Base-by-base conservation (phyloP, 2,888 invertebrate species). In the Calephelis perditalis region DNA sequence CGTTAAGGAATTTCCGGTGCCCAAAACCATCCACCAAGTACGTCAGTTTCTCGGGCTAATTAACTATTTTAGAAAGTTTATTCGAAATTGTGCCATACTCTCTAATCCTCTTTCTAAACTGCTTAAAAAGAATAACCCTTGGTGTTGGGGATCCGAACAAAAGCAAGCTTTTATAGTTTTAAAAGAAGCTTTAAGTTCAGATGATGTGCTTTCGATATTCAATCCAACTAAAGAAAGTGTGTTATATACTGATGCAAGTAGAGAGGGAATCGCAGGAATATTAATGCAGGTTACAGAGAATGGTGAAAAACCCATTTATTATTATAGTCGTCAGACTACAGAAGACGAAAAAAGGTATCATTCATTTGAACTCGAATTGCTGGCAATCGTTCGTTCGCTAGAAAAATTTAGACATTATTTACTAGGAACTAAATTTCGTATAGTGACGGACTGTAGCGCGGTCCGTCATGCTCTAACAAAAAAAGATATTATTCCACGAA, bases 11-110 rank as follows among this genome's bases (percentile, higher is more conserved):
- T 72, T 64, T 49, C 68, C 70, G 0, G 54, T 7, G 2, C 73
- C 73, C 2, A 68, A 64, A 55, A 64, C 61, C 6, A 54, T 69
- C 0, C 69, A 70, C 35, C 66, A 71, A 56, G 59, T 71, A 0
- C 52, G 69, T 7, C 71, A 71, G 40, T 73, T 71, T 66, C 26
- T 70, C 0, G 71, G 71, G 0, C 40, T 72, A 0, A 71, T 68
- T 0, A 72, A 63, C 40, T 78, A 71, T 62, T 76, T 75, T 61
- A 63, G 75, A 1, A 71, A 72, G 60, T 78, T 77, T 60, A 70
- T 77, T 4, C 65, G 62, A 59, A 65, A 70, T 15, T 78, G 72
- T 60, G 72, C 75, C 0, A 8, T 65, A 2, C 40, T 75, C 7
- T 70, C 69, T 0, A 65, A 52, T n/a, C 76, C 71, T 1, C 47